These are phyloP conservation scores for Hephaestus fuliginosus DNA, from an alignment of 2,797 vertebrate species.

Conservation along the genomic window DNA sequence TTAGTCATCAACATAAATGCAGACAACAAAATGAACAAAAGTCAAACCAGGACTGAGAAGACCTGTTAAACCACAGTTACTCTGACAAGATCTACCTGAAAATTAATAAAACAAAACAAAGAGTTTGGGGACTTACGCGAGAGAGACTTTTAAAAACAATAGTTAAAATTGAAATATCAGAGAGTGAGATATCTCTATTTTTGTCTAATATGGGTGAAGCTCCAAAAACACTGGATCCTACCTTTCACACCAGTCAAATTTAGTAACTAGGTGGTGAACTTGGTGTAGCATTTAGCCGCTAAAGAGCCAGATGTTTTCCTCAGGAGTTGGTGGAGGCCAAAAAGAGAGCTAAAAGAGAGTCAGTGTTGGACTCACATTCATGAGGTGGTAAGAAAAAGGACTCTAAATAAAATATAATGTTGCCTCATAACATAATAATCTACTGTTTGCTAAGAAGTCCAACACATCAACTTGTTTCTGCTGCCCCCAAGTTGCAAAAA, in stretches of 20 bases:
- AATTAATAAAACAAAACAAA: background rate
- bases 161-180: background rate
- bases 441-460: too few relatives aligned
- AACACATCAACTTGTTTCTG: background rate
- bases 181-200: background rate
- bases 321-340: too few relatives aligned
- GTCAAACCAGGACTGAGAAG: background rate
- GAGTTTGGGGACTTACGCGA: background rate
- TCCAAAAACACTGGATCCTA: background rate
- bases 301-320: too few relatives aligned
- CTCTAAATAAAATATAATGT: too few relatives aligned
- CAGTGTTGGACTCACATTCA: too few relatives aligned
- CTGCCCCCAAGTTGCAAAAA: background rate
- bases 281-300: too few relatives aligned
- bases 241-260: too few relatives aligned
- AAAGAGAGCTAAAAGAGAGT: too few relatives aligned
- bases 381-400: too few relatives aligned
- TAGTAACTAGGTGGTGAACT: too few relatives aligned
- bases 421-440: too few relatives aligned
- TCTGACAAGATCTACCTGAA: background rate
- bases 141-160: background rate
- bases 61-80: too few relatives aligned
- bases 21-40: background rate
- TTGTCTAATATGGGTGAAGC: background rate
- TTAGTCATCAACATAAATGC: background rate